Percentiles rank a stretch among this genome's conserved stretches.
Evolutionary conservation across 2,113 vertebrate species (phyloP).

Genomic region (Syrrhaptes paradoxus): DNA sequence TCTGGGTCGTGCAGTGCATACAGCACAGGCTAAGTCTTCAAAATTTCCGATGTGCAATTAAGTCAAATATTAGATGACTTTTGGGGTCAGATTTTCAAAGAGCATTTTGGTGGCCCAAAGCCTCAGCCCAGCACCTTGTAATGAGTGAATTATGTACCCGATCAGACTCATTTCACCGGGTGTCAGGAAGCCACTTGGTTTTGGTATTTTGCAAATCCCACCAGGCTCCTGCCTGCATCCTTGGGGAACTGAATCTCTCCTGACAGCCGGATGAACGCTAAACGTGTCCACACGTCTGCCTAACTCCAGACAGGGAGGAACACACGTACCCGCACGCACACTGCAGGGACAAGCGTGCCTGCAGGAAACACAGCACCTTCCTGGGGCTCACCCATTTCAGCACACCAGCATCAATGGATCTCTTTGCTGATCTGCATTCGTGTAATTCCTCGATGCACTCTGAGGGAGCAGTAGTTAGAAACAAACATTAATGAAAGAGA

Average conservation of each 20-base stretch:
- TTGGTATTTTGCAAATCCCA: neutral
- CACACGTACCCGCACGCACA: accelerated
- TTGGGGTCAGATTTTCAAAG: neutral
- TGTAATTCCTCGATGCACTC: accelerated
- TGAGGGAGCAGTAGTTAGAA: neutral
- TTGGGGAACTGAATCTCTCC: neutral
- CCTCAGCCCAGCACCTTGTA: neutral
- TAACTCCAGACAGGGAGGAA: neutral
- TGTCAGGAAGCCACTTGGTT: neutral
- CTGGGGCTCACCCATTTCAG: neutral
- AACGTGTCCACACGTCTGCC: accelerated
- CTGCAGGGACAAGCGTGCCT: accelerated
- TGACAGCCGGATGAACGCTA: neutral
- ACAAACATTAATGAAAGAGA: neutral
- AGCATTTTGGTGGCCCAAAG: neutral
- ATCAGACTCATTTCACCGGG: neutral
- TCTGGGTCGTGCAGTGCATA: neutral
- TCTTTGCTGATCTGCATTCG: neutral
- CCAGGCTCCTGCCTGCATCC: neutral
- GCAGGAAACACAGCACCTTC: accelerated
- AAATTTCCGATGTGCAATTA: neutral
- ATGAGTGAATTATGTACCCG: neutral
- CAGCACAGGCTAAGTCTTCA: neutral
- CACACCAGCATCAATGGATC: neutral
- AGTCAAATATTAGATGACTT: neutral